phyloP scores from a whole-genome alignment of 2,113 vertebrate species.

The Istiophorus platypterus region DNA sequence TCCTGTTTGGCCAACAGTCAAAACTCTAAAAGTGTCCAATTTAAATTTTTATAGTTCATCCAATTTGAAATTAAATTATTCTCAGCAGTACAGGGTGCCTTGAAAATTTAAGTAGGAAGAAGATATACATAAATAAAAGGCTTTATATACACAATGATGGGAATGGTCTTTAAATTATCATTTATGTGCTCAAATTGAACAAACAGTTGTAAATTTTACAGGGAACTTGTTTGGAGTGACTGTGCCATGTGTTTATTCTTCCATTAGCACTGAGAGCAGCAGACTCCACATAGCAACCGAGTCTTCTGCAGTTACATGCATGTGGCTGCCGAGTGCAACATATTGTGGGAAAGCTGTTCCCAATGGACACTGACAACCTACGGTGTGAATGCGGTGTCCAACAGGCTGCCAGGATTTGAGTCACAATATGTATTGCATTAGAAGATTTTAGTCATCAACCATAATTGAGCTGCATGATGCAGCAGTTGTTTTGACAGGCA shows the following conservation, averaged over 20 bases:
- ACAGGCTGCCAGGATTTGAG: conserved; percentile 58
- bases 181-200: not conserved
- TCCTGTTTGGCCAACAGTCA: not conserved
- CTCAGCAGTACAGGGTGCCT: not conserved
- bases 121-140: not conserved
- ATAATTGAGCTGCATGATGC: conserved; percentile 27
- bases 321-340: conserved; percentile 62
- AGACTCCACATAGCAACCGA: conserved; percentile 62
- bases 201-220: conserved; percentile 34
- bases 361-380: conserved; percentile 56
- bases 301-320: conserved; percentile 24
- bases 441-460: conserved; percentile 40
- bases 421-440: conserved; percentile 48
- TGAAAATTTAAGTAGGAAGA: not conserved
- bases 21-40: not conserved
- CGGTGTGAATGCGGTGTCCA: conserved; percentile 46
- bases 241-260: conserved; percentile 61
- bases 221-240: conserved; percentile 10
- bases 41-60: not conserved
- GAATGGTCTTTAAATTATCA: conserved; percentile 6
- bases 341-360: conserved; percentile 73
- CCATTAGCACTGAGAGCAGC: conserved; percentile 53
- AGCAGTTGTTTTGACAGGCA: conserved; percentile 23
- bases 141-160: not conserved
- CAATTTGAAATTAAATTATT: not conserved